phyloP scores from a whole-genome alignment of 2,113 vertebrate species.

The Dipodomys merriami region DNA sequence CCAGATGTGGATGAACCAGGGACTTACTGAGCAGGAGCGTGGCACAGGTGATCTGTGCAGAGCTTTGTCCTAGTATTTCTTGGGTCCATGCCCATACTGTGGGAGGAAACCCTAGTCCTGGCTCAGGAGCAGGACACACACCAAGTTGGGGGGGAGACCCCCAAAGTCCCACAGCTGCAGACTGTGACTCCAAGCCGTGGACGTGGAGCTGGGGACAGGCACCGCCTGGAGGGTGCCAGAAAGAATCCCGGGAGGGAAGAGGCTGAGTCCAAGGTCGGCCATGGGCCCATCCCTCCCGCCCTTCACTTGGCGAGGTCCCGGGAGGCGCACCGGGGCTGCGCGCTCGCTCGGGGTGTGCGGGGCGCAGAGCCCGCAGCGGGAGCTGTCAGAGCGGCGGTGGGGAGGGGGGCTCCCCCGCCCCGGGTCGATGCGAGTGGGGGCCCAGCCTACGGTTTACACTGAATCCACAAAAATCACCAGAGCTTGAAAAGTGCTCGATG shows the following conservation, averaged over 20 bases:
- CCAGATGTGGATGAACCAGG: neutral
- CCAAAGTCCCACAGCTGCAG: neutral
- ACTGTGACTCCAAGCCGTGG: too few species aligned
- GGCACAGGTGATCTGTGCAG: neutral
- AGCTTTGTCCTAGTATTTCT: too few species aligned
- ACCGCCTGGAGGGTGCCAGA: neutral
- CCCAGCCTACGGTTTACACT: conserved; percentile 77
- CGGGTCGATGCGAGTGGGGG: conserved; percentile 70
- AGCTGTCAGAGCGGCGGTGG: neutral
- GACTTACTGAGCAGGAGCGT: neutral
- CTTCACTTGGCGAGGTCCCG: neutral
- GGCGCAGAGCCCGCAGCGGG: neutral
- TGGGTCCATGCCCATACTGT: too few species aligned
- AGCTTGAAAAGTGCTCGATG: conserved; percentile 88
- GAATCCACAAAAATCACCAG: conserved; percentile 86
- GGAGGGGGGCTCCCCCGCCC: conserved; percentile 51
- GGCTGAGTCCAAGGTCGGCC: too few species aligned
- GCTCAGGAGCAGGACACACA: neutral
- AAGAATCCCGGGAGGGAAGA: too few species aligned
- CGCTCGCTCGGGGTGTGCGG: neutral
- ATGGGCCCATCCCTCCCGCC: neutral
- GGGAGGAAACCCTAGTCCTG: neutral
- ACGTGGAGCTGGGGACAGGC: neutral
- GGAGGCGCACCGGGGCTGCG: neutral
- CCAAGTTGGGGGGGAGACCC: neutral